phyloP scores from a whole-genome alignment of 1,140 invertebrate genomes.

The Charaxes varanes region DNA sequence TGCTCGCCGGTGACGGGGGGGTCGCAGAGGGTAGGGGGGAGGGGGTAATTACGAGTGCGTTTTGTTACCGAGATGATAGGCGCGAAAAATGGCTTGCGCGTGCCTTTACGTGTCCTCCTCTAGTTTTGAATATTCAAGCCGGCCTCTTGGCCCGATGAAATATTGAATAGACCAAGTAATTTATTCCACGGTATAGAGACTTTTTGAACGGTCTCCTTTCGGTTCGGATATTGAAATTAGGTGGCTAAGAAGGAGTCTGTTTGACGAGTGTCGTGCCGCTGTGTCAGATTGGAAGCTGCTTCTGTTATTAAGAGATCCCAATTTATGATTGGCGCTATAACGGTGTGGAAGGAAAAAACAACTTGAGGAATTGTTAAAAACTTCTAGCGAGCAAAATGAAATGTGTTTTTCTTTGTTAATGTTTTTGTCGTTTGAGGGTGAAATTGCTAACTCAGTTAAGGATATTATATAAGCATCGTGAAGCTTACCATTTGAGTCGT shows the following conservation, averaged over 20 bases:
- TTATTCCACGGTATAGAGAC: slow-evolving; percentile 68
- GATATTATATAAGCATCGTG: too few species aligned
- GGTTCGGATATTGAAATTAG: slow-evolving; percentile 72
- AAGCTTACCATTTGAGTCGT: too few species aligned
- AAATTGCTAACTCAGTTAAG: too few species aligned
- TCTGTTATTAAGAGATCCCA: slow-evolving; percentile 2
- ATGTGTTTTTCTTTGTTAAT: too few species aligned
- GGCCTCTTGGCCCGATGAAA: slow-evolving; percentile 66
- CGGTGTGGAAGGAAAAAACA: too few species aligned
- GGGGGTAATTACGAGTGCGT: slow-evolving; percentile 71
- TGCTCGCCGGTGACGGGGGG: slow-evolving; percentile 21
- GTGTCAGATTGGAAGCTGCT: slow-evolving; percentile 1
- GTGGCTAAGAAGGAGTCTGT: slow-evolving; percentile 65
- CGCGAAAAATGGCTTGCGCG: slow-evolving; percentile 71
- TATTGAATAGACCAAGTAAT: slow-evolving; percentile 70
- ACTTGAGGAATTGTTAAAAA: too few species aligned
- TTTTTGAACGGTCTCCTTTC: slow-evolving; percentile 57
- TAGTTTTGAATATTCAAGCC: slow-evolving; percentile 71
- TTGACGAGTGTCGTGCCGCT: slow-evolving; percentile 34
- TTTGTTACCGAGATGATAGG: slow-evolving; percentile 73
- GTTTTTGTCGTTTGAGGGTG: too few species aligned
- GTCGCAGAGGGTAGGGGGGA: too few species aligned
- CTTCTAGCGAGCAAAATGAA: too few species aligned
- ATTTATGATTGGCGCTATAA: not conserved
- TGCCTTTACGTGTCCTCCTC: slow-evolving; percentile 65